Evolutionary conservation across 1,140 invertebrate species (phyloP).

Genomic region (Zophobas morio): DNA sequence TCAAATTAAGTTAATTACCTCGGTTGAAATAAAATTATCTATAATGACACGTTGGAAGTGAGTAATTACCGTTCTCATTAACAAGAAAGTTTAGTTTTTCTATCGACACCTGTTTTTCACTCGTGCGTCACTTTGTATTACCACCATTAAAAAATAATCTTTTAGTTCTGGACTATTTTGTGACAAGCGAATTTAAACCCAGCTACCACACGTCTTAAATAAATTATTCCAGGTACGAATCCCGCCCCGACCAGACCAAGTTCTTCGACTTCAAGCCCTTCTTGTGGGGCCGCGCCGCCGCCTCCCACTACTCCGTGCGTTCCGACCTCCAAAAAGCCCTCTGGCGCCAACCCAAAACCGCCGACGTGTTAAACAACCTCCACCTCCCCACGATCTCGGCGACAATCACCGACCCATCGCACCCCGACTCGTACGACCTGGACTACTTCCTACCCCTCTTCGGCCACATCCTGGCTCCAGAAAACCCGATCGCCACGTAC

Average conservation of each 20-base stretch:
- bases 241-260: constrained; percentile 50
- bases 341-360: constrained; percentile 78
- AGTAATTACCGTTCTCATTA: too few species aligned
- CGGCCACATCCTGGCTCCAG: constrained; percentile 75
- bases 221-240: constrained; percentile 59
- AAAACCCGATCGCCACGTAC: constrained; percentile 76
- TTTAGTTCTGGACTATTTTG: too few species aligned
- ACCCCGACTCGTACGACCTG: constrained; percentile 76
- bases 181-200: too few species aligned
- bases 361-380: constrained; percentile 81
- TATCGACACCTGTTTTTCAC: too few species aligned
- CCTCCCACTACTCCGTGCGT: constrained; percentile 80
- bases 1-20: too few species aligned
- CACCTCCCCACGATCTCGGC: constrained; percentile 74
- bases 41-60: too few species aligned
- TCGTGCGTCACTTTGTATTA: too few species aligned
- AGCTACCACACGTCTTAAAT: neutral
- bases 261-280: constrained; percentile 82
- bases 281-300: constrained; percentile 83
- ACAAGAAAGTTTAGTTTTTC: too few species aligned
- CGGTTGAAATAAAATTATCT: too few species aligned
- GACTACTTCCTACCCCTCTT: constrained; percentile 81
- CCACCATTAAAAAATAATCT: too few species aligned
- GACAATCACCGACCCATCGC: constrained; percentile 78
- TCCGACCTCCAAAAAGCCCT: constrained; percentile 73